These are phyloP conservation scores for Altica lythri DNA, from an alignment of 2,888 invertebrate species.

Conservation along the genomic window DNA sequence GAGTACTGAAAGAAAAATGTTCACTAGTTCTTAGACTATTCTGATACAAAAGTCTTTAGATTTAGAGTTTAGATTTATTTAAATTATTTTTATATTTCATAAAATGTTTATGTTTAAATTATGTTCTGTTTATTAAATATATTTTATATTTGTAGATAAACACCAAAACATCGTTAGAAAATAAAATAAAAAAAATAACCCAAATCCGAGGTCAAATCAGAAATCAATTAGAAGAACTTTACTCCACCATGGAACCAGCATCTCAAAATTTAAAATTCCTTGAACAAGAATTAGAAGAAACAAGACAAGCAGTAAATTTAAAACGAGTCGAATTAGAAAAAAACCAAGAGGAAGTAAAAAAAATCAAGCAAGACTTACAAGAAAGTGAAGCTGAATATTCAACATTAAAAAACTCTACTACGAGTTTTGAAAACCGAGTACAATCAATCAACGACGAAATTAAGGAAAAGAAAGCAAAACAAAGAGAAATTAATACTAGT, in stretches of 20 bases:
- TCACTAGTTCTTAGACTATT: too few species aligned
- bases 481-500: slow-evolving; percentile 50
- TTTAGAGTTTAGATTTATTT: too few species aligned
- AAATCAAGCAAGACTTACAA: slow-evolving; percentile 48
- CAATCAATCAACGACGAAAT: slow-evolving; percentile 58
- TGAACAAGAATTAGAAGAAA: slow-evolving; percentile 50
- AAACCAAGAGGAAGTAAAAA: slow-evolving; percentile 48
- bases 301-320: slow-evolving; percentile 55
- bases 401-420: slow-evolving; percentile 43
- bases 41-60: too few species aligned
- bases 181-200: slow-evolving; percentile 46
- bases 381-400: slow-evolving; percentile 54
- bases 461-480: slow-evolving; percentile 57
- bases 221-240: slow-evolving; percentile 45
- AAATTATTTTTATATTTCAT: too few species aligned
- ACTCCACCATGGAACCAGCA: slow-evolving; percentile 51
- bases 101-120: too few species aligned
- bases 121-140: too few species aligned
- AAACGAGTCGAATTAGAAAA: slow-evolving; percentile 51
- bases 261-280: slow-evolving; percentile 50
- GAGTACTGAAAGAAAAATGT: too few species aligned
- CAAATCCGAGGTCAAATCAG: slow-evolving; percentile 41
- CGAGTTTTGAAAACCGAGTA: slow-evolving; percentile 47
- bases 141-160: too few species aligned
- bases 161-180: too few species aligned